phyloP scores from a whole-genome alignment of 2,888 invertebrate species.

The Acutogordius australiensis region DNA sequence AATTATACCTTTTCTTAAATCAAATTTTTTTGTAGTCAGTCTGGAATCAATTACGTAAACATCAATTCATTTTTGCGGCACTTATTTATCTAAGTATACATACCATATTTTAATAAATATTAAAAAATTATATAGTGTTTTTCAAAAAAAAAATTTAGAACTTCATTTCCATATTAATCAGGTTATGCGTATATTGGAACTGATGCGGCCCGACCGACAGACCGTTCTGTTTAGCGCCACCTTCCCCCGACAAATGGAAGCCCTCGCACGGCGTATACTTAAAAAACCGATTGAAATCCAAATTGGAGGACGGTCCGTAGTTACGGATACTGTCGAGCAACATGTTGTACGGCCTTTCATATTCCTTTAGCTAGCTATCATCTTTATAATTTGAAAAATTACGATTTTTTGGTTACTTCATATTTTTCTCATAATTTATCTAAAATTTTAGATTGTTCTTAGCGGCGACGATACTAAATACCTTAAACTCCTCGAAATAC shows the following conservation, averaged over 20 bases:
- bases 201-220: slow-evolving; percentile 76
- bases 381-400: too few relatives aligned
- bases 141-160: too few relatives aligned
- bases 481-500: slow-evolving; percentile 72
- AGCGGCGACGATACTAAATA: slow-evolving; percentile 87
- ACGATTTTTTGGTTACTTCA: too few relatives aligned
- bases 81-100: background rate
- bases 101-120: background rate
- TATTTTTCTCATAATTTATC: too few relatives aligned
- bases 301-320: slow-evolving; percentile 64
- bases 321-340: slow-evolving; percentile 88
- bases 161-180: slow-evolving; percentile 19
- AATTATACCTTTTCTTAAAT: too few relatives aligned
- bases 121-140: too few relatives aligned
- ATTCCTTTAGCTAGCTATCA: too few relatives aligned
- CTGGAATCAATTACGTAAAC: too few relatives aligned
- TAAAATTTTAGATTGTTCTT: slow-evolving; percentile 28
- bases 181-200: slow-evolving; percentile 88
- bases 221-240: slow-evolving; percentile 97
- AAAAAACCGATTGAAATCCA: slow-evolving; percentile 82
- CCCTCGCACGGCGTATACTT: slow-evolving; percentile 62
- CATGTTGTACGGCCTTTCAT: slow-evolving; percentile 57
- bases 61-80: background rate
- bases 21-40: too few relatives aligned
- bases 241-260: slow-evolving; percentile 96